Conservation (phyloP, 2,888 invertebrate species). For the Schizotus pectinicornis region DNA sequence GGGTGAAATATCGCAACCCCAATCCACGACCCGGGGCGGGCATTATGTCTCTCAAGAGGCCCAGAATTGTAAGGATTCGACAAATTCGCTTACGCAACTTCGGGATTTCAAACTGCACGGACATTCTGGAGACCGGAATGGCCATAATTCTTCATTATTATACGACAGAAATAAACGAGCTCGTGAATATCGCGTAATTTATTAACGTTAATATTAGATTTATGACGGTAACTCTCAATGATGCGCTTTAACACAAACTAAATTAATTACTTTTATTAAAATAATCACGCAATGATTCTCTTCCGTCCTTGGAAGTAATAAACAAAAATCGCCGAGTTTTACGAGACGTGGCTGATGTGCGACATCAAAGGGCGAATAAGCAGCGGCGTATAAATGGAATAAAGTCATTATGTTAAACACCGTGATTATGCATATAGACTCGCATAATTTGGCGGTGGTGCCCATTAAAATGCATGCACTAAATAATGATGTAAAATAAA, state of each 20-base stretch:
- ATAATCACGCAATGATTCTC: not conserved
- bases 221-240: slow-evolving; percentile 5
- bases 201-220: slow-evolving; percentile 16
- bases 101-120: slow-evolving; percentile 5
- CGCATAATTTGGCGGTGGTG: slow-evolving; percentile 10
- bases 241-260: not conserved
- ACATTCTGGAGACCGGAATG: slow-evolving; percentile 4
- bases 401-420: no score
- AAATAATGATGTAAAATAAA: slow-evolving; percentile 49
- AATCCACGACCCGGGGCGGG: slow-evolving; percentile 29
- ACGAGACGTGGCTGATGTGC: not conserved
- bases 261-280: no score
- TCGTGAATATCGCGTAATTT: slow-evolving; percentile 17
- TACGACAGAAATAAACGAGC: slow-evolving; percentile 18
- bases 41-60: slow-evolving; percentile 37
- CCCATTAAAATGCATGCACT: slow-evolving; percentile 23
- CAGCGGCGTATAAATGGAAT: not conserved
- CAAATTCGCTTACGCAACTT: slow-evolving; percentile 39
- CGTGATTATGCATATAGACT: not conserved
- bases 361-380: no score
- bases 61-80: slow-evolving; percentile 44
- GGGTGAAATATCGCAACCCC: slow-evolving; percentile 13
- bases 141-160: slow-evolving; percentile 25
- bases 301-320: not conserved
- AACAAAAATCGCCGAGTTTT: not conserved